These are phyloP conservation scores for Laticauda colubrina DNA, from an alignment of 2,113 vertebrate genomes.

Conservation along the genomic window DNA sequence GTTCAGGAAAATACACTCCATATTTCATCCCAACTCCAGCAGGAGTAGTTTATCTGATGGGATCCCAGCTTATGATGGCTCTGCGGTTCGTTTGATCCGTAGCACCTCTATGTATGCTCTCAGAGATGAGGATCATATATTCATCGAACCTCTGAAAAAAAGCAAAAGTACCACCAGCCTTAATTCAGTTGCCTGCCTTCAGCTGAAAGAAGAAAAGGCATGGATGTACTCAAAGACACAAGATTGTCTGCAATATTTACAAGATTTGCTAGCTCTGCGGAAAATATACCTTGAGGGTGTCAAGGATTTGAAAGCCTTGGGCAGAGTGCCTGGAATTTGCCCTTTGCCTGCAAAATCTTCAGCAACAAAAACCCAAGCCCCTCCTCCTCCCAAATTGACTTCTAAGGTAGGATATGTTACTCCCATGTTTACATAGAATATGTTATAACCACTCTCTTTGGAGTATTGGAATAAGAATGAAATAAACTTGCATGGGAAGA, in stretches of 20 bases:
- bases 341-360: slow-evolving; percentile 59
- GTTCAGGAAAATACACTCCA: slow-evolving; percentile 79
- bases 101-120: slow-evolving; percentile 92
- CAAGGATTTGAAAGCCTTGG: slow-evolving; percentile 73
- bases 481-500: neutral
- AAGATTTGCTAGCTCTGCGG: slow-evolving; percentile 88
- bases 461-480: neutral
- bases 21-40: slow-evolving; percentile 77
- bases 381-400: slow-evolving; percentile 52
- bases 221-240: slow-evolving; percentile 90
- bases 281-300: slow-evolving; percentile 83
- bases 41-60: slow-evolving; percentile 60
- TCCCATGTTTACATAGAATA: neutral
- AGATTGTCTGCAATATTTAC: slow-evolving; percentile 89
- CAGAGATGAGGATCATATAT: slow-evolving; percentile 70
- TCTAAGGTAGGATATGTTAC: slow-evolving; percentile 63
- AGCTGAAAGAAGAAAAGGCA: slow-evolving; percentile 82
- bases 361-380: slow-evolving; percentile 63
- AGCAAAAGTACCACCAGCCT: slow-evolving; percentile 84
- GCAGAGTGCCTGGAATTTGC: slow-evolving; percentile 48
- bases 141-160: slow-evolving; percentile 78
- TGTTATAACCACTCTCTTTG: neutral
- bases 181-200: slow-evolving; percentile 70
- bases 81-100: slow-evolving; percentile 81
- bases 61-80: slow-evolving; percentile 67